Conservation (phyloP, 2,113 vertebrate species). For the Otocyon megalotis region DNA sequence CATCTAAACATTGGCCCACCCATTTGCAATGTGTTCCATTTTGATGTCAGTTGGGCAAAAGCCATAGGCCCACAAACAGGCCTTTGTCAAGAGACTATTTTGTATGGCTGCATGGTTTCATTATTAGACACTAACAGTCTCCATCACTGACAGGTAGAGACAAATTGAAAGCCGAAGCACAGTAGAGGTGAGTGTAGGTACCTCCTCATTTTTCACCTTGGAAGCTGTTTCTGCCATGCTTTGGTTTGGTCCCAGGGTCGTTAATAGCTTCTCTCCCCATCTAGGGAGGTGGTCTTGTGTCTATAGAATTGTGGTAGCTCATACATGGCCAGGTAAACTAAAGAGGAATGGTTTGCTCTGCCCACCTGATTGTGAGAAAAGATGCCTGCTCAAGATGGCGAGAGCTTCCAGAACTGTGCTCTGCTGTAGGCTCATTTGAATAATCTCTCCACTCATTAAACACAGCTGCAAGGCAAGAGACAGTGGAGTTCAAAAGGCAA, state of each 20-base stretch:
- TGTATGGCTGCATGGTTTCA: constrained; percentile 40
- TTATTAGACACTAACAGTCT: constrained; percentile 52
- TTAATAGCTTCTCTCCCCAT: constrained; percentile 79
- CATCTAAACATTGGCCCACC: constrained; percentile 21
- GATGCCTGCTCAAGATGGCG: constrained; percentile 79
- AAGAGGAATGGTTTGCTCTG: constrained; percentile 70
- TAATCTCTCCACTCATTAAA: constrained; percentile 91
- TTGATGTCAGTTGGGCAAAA: background rate
- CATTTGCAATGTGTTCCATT: background rate
- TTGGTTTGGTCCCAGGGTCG: constrained; percentile 82
- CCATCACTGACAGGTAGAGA: constrained; percentile 70
- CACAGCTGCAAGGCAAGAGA: constrained; percentile 89
- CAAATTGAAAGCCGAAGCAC: constrained; percentile 56
- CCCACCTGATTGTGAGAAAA: constrained; percentile 72
- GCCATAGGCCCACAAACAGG: background rate
- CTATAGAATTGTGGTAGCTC: constrained; percentile 77
- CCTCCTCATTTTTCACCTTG: constrained; percentile 76
- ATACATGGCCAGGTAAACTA: constrained; percentile 63
- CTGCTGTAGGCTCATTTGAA: constrained; percentile 86
- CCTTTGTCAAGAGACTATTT: constrained; percentile 30
- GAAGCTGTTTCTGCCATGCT: constrained; percentile 77
- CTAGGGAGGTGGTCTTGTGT: constrained; percentile 67
- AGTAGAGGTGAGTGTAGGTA: constrained; percentile 6
- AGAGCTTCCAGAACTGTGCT: constrained; percentile 82
- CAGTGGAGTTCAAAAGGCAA: constrained; percentile 88